Percentiles rank a stretch among this genome's conserved stretches.
Conservation (phyloP, 2,113 vertebrate genomes). For the Cyanoramphus novaezelandiae region DNA sequence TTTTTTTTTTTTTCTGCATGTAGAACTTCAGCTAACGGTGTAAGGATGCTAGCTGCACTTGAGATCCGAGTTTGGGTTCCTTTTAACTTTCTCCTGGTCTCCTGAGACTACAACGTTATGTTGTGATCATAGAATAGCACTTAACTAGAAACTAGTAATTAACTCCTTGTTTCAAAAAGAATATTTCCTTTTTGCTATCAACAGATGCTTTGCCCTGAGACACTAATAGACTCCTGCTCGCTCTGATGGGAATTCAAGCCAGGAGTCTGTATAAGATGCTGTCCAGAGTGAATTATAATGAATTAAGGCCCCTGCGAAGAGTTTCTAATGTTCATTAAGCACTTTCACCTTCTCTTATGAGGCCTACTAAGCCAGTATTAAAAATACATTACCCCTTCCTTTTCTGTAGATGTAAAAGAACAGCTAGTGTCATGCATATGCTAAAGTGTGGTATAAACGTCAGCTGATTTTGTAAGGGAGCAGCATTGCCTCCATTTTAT, state of each 20-base stretch:
- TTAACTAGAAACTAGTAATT: neutral
- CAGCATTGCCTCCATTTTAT: constrained; percentile 36
- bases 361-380: constrained; percentile 42
- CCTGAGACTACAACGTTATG: neutral
- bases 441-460: neutral
- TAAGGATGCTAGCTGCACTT: neutral
- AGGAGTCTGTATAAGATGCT: neutral
- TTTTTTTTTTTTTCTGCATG: rapidly evolving
- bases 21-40: neutral
- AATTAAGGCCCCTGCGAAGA: neutral
- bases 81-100: neutral
- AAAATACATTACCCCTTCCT: neutral
- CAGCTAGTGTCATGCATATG: neutral
- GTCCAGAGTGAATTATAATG: constrained; percentile 29
- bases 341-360: constrained; percentile 26
- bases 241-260: neutral
- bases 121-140: neutral
- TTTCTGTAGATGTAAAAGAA: constrained; percentile 10
- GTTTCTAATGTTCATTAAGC: constrained; percentile 22
- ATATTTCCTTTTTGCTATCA: neutral
- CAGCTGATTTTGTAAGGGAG: constrained; percentile 8
- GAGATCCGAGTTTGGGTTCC: neutral
- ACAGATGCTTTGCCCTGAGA: neutral
- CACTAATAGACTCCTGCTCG: neutral
- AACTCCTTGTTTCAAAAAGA: neutral